These are phyloP conservation scores for Ceyx melanurus DNA, from an alignment of 2,113 vertebrate genomes.

Conservation along the genomic window DNA sequence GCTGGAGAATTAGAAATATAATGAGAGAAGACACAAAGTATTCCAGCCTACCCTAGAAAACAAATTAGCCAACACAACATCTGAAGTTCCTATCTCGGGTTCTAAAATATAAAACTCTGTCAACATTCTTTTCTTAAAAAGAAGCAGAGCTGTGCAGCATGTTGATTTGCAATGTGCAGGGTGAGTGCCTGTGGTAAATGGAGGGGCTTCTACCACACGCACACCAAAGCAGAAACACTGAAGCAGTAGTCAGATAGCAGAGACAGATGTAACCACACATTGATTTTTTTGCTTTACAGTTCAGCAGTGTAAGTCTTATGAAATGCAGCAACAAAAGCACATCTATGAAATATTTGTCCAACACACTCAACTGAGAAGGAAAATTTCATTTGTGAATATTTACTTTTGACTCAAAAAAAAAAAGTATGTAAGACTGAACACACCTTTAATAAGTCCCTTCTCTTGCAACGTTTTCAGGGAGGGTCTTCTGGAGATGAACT, in stretches of 20 bases:
- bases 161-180: not conserved
- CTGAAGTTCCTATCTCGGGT: not conserved
- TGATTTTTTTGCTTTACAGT: not conserved
- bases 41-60: not conserved
- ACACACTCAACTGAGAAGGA: not conserved
- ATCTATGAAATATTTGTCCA: not conserved
- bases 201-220: not conserved
- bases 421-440: not conserved
- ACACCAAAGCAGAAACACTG: not conserved
- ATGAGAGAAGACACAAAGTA: conserved; percentile 6
- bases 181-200: not conserved
- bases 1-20: not conserved
- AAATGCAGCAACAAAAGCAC: not conserved
- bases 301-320: not conserved
- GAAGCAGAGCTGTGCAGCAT: not conserved
- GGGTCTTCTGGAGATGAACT: conserved; percentile 88
- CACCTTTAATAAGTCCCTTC: conserved; percentile 91
- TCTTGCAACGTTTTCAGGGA: conserved; percentile 90
- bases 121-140: not conserved
- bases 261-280: not conserved
- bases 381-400: not conserved
- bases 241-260: not conserved
- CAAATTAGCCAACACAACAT: not conserved
- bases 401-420: not conserved
- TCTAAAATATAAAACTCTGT: not conserved